Base-by-base conservation (phyloP, 2,888 invertebrate species). In the Ectemnius continuus region DNA sequence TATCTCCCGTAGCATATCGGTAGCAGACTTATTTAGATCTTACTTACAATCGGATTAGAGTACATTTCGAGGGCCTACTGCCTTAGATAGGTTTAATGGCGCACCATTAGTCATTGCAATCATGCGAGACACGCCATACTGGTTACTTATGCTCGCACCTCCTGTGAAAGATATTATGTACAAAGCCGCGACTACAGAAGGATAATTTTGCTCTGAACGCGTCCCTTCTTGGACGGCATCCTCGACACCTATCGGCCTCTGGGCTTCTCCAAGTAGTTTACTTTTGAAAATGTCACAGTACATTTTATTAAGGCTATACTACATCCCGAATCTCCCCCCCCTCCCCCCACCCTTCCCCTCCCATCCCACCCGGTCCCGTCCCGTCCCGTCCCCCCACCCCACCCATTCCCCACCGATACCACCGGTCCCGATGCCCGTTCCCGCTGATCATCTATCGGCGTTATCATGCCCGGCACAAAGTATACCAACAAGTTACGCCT, bases 161-260 rank as follows among this genome's bases (percentile, higher is more conserved):
- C 26, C 18, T 58, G 26, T 8, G 36, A 36, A 46, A 65, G 70
- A 69, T 66, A 16, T 80, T 83, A 83, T 78, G 83, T 83, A 83
- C 83, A 80, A 72, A 80, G 83, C 83, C 83, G 83, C 83, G 73
- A 73, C 73, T 83, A 76, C 66, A 78, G 72, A 74, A 78, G 60
- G 63, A 67, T 75, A 23, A 57, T 74, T 67, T 70, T 61, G 14
- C 45, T 63, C 26, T 16, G 57, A 59, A 11, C 67, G 66, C 6
- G 70, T 61, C 57, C 70, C 60, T 74, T 60, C 70, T 75, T 71
- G 20, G 67, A 67, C 71, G 67, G 59, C 48, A 69, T 65, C 73
- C 23, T 23, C 36, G 36, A 36, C 23, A 6, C 8, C 36, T 36
- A 36, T 36, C 8, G 36, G 5, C 36, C 36, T 36, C 36, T 8